Percentiles rank a stretch among this genome's conserved stretches.
phyloP scores from a whole-genome alignment of 2,888 invertebrate genomes.

The Rotaria socialis region DNA sequence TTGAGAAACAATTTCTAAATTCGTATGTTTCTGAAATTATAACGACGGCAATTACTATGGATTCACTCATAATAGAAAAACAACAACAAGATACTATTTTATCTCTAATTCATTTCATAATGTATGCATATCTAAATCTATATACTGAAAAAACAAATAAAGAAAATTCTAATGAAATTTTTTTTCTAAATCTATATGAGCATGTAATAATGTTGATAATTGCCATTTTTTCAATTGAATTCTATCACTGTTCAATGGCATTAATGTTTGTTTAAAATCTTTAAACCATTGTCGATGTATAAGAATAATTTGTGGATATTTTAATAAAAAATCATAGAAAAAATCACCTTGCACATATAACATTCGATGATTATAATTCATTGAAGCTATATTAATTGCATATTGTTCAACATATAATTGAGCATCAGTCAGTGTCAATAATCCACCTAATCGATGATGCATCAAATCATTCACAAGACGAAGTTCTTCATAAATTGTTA shows the following conservation, averaged over 20 bases:
- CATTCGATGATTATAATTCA: background rate
- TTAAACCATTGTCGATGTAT: slow-evolving; percentile 31
- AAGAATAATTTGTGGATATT: slow-evolving; percentile 32
- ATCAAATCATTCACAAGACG: background rate
- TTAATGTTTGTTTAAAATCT: background rate
- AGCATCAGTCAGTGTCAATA: background rate
- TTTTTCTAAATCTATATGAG: background rate
- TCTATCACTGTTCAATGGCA: background rate
- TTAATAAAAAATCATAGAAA: slow-evolving; percentile 30
- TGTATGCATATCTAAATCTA: no score
- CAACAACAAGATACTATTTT: no score
- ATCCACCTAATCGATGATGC: background rate
- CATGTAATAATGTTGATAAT: background rate
- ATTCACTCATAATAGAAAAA: no score
- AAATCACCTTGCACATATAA: background rate
- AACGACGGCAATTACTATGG: no score
- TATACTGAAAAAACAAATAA: no score
- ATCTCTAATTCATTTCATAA: no score
- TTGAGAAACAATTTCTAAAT: no score
- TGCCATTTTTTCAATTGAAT: slow-evolving; percentile 27
- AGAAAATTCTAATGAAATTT: background rate
- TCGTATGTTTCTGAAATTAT: no score
- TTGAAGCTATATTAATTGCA: background rate
- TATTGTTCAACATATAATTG: background rate
- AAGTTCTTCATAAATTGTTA: slow-evolving; percentile 9